Percentiles rank a stretch among this genome's conserved stretches.
Evolutionary conservation across 2,113 vertebrate species (phyloP).

Genomic region (Clupea harengus): DNA sequence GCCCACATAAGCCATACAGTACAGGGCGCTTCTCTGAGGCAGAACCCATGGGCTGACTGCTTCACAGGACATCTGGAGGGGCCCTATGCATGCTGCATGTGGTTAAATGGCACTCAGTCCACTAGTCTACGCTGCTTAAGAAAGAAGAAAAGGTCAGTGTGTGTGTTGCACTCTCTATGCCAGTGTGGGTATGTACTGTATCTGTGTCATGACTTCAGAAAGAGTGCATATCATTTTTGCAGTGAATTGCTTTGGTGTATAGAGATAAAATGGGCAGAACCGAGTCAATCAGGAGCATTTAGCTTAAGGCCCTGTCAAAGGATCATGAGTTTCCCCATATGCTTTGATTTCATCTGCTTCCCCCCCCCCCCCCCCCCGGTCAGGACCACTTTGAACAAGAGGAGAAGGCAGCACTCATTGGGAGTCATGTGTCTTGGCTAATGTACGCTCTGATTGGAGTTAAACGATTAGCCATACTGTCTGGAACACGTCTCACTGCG

Average conservation of each 20-base stretch:
- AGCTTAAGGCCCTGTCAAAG: background rate
- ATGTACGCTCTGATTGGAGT: slow-evolving; percentile 45
- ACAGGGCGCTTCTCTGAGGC: slow-evolving; percentile 23
- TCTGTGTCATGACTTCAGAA: too few relatives aligned
- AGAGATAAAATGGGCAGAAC: background rate
- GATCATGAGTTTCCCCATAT: background rate
- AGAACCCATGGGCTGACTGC: slow-evolving; percentile 27
- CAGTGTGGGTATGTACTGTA: too few relatives aligned
- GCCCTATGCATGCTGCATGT: slow-evolving; percentile 32
- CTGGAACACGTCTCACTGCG: slow-evolving; percentile 35
- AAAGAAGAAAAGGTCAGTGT: background rate
- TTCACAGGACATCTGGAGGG: slow-evolving; percentile 48
- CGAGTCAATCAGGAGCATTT: background rate
- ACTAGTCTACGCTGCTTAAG: background rate
- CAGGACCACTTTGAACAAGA: background rate
- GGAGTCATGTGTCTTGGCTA: slow-evolving; percentile 49
- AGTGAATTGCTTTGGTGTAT: background rate
- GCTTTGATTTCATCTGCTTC: background rate
- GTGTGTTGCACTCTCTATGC: background rate
- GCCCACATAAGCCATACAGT: slow-evolving; percentile 40
- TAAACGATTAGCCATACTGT: slow-evolving; percentile 49
- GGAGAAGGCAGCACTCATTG: background rate
- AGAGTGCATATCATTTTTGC: too few relatives aligned
- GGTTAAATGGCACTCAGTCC: background rate
- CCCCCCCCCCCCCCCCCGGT: too few relatives aligned